A percentile compares a stretch with the other conserved stretches of the same genome.
Conservation (phyloP, 2,113 vertebrate genomes). For the Gobius niger region DNA sequence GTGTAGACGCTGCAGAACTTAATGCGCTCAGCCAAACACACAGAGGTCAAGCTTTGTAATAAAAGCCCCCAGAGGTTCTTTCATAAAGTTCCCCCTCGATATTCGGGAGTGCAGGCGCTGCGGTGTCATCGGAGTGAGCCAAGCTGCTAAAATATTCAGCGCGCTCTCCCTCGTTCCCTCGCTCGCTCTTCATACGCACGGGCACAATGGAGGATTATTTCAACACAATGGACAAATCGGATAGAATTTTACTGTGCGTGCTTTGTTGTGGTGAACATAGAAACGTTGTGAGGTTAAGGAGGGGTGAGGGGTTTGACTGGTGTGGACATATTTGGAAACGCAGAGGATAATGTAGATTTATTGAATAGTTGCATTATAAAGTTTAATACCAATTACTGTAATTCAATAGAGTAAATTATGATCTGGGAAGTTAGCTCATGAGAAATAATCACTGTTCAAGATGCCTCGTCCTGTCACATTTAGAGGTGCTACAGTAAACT, state of each 20-base stretch:
- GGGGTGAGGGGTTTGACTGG: background rate
- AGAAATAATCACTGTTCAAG: background rate
- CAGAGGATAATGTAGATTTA: background rate
- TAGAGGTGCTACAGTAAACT: background rate
- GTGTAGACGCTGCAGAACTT: conserved; percentile 50
- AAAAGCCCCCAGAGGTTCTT: conserved; percentile 14
- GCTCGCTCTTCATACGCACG: background rate
- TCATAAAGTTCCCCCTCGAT: conserved; percentile 35
- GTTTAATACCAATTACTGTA: background rate
- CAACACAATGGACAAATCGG: background rate
- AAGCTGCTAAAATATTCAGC: conserved; percentile 49
- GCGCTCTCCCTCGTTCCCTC: background rate
- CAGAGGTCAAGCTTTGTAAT: conserved; percentile 17
- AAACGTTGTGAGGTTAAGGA: background rate
- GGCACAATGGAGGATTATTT: conserved; percentile 8
- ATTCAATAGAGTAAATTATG: no score
- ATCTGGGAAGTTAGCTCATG: background rate
- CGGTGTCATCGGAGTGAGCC: conserved; percentile 31
- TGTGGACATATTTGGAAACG: background rate
- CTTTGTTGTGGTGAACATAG: background rate
- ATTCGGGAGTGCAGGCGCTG: background rate
- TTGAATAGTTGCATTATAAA: background rate
- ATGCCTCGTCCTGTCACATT: background rate
- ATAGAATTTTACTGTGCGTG: conserved; percentile 1
- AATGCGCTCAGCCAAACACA: conserved; percentile 30